A percentile compares a stretch with the other conserved stretches of the same genome.
These are phyloP conservation scores for Geotrupes spiniger DNA, from an alignment of 2,888 invertebrate species.

Conservation along the genomic window DNA sequence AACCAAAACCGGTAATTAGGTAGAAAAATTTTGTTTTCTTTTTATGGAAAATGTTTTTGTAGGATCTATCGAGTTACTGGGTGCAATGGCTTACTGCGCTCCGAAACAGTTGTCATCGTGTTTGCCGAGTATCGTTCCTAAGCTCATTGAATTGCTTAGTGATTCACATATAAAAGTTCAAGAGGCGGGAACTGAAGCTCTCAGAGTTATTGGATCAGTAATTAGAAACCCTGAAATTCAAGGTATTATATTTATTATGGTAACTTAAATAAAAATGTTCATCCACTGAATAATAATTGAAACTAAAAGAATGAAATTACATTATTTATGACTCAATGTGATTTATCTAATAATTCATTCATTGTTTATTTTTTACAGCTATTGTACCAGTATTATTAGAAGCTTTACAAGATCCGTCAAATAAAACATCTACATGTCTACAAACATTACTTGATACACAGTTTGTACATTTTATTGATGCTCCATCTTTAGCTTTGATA, in stretches of 20 bases:
- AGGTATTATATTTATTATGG: constrained; percentile 49
- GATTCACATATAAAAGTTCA: constrained; percentile 98
- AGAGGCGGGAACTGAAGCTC: constrained; percentile 92
- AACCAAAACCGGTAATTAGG: constrained; percentile 77
- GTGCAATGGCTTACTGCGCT: constrained; percentile 98
- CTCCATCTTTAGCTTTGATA: constrained; percentile 95
- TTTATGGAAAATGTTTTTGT: constrained; percentile 25
- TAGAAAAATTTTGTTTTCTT: not conserved
- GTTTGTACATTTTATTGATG: constrained; percentile 99
- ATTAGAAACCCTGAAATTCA: constrained; percentile 98
- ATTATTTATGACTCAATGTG: not conserved
- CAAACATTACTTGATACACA: constrained; percentile 91
- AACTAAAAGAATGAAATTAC: no score
- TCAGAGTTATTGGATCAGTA: constrained; percentile 95
- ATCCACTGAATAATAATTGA: no score
- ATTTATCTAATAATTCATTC: not conserved
- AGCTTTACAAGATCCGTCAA: constrained; percentile 94
- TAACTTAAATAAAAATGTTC: no score
- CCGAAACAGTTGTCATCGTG: constrained; percentile 98
- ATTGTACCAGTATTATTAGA: constrained; percentile 83
- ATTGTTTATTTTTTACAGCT: constrained; percentile 50
- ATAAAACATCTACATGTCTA: constrained; percentile 90
- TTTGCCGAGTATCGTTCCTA: constrained; percentile 96
- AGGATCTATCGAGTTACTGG: constrained; percentile 93
- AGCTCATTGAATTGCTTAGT: constrained; percentile 92